Evolutionary conservation across 92 coral and sea anemone genomes (phyloP), one percentile per base, ranked within the genome.

Genomic region (Nematostella vectensis): DNA sequence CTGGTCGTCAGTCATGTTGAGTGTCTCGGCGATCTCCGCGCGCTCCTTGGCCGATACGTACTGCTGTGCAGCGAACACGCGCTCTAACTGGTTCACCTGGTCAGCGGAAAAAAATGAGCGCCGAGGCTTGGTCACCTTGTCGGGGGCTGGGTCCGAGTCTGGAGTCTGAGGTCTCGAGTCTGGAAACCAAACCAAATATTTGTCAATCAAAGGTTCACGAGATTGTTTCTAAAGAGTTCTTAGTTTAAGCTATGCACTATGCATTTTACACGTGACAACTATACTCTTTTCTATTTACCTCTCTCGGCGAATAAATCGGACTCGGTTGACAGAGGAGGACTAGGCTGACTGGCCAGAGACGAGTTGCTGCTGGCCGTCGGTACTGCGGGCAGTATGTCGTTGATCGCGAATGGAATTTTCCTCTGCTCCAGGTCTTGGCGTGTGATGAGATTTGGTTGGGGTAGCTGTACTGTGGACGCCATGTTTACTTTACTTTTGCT

Each of bases 11-110:
- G 71, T 61, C 71, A 71, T 54, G 3, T 62, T 42, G 3, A 71
- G 65, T 50, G 30, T 37, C 8, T 30, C 55, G 29, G 78, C 62
- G 3, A 71, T 29, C 15, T 39, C 64, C 15, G 44, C 61, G 18
- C 71, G 52, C 57, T 71, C 78, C 43, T 66, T 62, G 23, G 71
- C 29, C 18, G 68, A 62, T 27, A 71, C 68, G 36, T 71, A 71
- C 36, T 71, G 64, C 51, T 71, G 78, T 21, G 60, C 55, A 3
- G 59, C 70, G 47, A 71, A 71, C 37, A 61, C 70, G 36, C 71
- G 56, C 64, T 71, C 78, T 43, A 71, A 26, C 2, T 44, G 50
- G n/a, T 50, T 29, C 17, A 71, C 71, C 27, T 71, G 78, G 23
- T 62, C 71, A 42, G 62, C 63, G 4, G 71, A 26, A 57, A 71